A percentile compares a stretch with the other conserved stretches of the same genome.
phyloP scores from a whole-genome alignment of 1,140 invertebrate species.

The Sipha flava region DNA sequence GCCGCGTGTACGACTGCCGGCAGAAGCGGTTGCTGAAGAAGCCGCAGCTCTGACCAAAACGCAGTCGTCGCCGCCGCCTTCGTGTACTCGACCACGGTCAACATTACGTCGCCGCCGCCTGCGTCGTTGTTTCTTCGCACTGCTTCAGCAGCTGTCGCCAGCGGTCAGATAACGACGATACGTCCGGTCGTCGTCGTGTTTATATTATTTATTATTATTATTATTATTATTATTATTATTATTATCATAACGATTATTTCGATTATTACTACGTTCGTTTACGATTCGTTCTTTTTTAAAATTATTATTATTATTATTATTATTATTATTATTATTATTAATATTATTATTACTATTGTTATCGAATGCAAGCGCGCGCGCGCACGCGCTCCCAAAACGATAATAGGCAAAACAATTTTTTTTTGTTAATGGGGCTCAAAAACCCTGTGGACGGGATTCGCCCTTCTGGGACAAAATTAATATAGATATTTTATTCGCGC shows the following conservation, averaged over 20 bases:
- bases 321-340: background rate
- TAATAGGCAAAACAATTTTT: background rate
- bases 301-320: slow-evolving; percentile 4
- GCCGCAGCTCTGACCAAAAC: slow-evolving; percentile 36
- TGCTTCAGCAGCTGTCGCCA: background rate
- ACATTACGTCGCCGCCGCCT: background rate
- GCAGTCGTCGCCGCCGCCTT: too few species aligned
- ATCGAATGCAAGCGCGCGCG: too few species aligned
- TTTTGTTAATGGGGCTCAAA: background rate
- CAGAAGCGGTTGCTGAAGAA: slow-evolving; percentile 68
- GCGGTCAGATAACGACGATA: too few species aligned
- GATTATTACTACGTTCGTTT: background rate
- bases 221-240: background rate
- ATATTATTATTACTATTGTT: background rate
- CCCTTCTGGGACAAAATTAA: background rate
- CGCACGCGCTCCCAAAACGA: background rate
- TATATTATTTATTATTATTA: background rate
- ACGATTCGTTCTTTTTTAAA: background rate
- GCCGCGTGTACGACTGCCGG: slow-evolving; percentile 88
- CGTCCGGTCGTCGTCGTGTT: background rate
- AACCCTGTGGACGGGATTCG: background rate
- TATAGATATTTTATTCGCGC: background rate
- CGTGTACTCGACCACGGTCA: background rate
- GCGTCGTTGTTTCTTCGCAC: background rate
- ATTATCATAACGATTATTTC: background rate